phyloP scores from a whole-genome alignment of 2,113 vertebrate species.

The Sphyrna mokarran region DNA sequence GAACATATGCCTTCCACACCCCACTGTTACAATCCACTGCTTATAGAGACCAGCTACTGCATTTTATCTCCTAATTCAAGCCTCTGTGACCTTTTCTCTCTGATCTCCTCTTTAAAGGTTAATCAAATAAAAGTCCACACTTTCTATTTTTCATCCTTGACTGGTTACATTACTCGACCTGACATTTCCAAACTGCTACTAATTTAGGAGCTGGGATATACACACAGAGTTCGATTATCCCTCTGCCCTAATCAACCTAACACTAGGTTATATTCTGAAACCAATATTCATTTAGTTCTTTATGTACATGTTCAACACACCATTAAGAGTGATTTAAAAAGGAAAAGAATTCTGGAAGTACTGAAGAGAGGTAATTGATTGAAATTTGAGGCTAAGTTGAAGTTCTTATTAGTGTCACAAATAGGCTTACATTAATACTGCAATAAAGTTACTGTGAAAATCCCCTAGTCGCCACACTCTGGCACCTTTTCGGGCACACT shows the following conservation, averaged over 20 bases:
- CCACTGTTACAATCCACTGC: neutral
- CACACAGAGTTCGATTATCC: neutral
- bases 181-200: neutral
- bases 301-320: neutral
- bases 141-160: neutral
- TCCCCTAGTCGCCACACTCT: too few relatives aligned
- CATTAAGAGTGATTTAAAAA: neutral
- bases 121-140: neutral
- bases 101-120: neutral
- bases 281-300: neutral
- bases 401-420: too few relatives aligned
- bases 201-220: neutral
- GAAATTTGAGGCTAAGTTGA: too few relatives aligned
- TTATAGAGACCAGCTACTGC: neutral
- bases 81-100: neutral
- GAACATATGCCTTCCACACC: neutral
- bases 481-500: too few relatives aligned
- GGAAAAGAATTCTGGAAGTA: neutral
- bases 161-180: neutral
- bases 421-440: too few relatives aligned
- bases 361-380: neutral
- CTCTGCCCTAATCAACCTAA: neutral
- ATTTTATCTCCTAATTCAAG: neutral
- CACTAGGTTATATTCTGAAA: neutral
- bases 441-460: too few relatives aligned